Evolutionary conservation across 2,888 invertebrate species (phyloP), one percentile per base, ranked within the genome.

Genomic region (Liopterus haemorrhoidalis): DNA sequence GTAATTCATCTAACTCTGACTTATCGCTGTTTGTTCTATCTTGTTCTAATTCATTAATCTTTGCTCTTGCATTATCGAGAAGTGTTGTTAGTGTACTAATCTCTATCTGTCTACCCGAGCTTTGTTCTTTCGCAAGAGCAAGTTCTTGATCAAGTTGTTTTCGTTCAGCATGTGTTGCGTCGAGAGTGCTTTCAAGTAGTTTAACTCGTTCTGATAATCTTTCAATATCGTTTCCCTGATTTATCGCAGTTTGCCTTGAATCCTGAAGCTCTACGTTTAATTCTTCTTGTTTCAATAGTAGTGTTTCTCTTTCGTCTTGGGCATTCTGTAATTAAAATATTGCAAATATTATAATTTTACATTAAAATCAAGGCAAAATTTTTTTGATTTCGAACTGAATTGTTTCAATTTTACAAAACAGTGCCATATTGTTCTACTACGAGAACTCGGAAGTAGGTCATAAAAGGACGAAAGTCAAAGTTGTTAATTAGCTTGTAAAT

Each of bases 31-130:
- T n/a, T n/a, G 77, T 71, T 47, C 80, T 66, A 49, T 80, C 79
- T 51, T 79, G 77, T 52, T 85, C 82, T 44, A 85, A 64, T 59
- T 87, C 85, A 32, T 73, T 74, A 49, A 85, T 82, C 70, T 92
- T 91, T 3, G 85, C 82, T 58, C 86, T 79, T 5, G 91, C 90
- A 64, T 85, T 86, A 50, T 91, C 91, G 12, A 92, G 70, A 46
- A 89, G 69, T 38, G 85, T 85, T 12, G 79, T 79, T 51, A 89
- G 71, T 33, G 87, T 76, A 56, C 81, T 79, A 35, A 89, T 78
- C 70, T 93, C 92, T 53, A 89, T 86, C 59, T 82, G 81, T 16
- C 83, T 73, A 47, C 83, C 82, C 2, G 81, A 81, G 21, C 82
- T 77, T 51, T 83, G 76, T 60, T 91, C 89, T 53, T 81, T 79